Percentiles rank a stretch among this genome's conserved stretches.
These are phyloP conservation scores for Pterobdella sp. DNA, from an alignment of 2,888 invertebrate species.

Conservation along the genomic window DNA sequence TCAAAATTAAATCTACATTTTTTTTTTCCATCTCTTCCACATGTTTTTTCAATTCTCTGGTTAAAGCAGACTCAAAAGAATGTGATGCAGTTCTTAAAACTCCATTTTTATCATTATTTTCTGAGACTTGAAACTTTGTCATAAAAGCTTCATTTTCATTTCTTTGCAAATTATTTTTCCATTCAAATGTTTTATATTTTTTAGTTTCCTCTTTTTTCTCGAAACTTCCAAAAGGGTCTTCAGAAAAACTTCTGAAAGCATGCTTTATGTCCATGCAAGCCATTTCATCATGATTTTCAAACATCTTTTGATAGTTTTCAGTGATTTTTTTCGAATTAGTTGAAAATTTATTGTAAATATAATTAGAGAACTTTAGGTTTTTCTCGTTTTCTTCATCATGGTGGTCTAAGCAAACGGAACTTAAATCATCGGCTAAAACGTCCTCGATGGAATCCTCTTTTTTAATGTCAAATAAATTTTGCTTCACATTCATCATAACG, in stretches of 20 bases:
- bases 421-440: background rate
- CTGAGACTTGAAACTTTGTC: background rate
- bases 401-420: background rate
- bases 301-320: background rate
- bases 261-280: too few species aligned
- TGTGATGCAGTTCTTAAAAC: too few species aligned
- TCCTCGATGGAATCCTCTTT: background rate
- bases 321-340: background rate
- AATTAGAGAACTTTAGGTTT: background rate
- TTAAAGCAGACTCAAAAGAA: background rate
- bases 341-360: background rate
- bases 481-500: too few species aligned
- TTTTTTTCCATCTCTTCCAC: background rate
- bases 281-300: too few species aligned
- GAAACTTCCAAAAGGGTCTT: background rate
- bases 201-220: background rate
- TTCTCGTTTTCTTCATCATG: background rate
- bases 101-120: too few species aligned
- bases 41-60: background rate
- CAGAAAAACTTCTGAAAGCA: background rate
- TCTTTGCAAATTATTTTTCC: background rate
- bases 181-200: background rate
- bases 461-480: too few species aligned
- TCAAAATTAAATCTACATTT: background rate
- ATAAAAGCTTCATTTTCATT: background rate